Conservation (phyloP, 1,140 invertebrate species). For the Octopus sinensis region DNA sequence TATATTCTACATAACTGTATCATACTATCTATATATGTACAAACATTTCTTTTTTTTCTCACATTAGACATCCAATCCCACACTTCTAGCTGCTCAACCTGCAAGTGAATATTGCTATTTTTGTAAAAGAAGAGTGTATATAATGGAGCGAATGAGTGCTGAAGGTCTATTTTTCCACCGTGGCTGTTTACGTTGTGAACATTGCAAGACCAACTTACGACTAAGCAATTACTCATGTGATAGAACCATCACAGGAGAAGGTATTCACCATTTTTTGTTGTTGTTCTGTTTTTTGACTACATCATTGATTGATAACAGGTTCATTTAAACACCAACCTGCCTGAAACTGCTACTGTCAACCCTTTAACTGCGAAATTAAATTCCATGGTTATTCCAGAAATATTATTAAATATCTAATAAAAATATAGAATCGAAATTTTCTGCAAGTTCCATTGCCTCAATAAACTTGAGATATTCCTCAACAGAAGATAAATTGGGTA, state of each 20-base stretch:
- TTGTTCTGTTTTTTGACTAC: slow-evolving; percentile 70
- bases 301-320: too few relatives aligned
- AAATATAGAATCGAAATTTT: too few relatives aligned
- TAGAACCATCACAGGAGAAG: slow-evolving; percentile 31
- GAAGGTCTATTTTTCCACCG: slow-evolving; percentile 85
- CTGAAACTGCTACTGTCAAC: not conserved
- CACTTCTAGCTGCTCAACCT: slow-evolving; percentile 37
- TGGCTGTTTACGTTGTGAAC: slow-evolving; percentile 51
- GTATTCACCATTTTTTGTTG: slow-evolving; percentile 29
- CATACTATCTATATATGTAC: not conserved
- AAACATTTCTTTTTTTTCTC: slow-evolving; percentile 13
- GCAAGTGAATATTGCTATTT: slow-evolving; percentile 78
- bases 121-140: slow-evolving; percentile 81
- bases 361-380: not conserved
- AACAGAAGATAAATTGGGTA: too few relatives aligned
- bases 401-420: too few relatives aligned
- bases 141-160: slow-evolving; percentile 81
- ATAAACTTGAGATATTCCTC: too few relatives aligned
- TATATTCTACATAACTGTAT: not conserved
- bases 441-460: too few relatives aligned
- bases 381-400: too few relatives aligned
- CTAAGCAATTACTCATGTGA: slow-evolving; percentile 63
- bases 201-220: slow-evolving; percentile 60
- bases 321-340: not conserved
- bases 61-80: slow-evolving; percentile 33